phyloP scores from a whole-genome alignment of 2,113 vertebrate species.

The Pangasianodon gigas region DNA sequence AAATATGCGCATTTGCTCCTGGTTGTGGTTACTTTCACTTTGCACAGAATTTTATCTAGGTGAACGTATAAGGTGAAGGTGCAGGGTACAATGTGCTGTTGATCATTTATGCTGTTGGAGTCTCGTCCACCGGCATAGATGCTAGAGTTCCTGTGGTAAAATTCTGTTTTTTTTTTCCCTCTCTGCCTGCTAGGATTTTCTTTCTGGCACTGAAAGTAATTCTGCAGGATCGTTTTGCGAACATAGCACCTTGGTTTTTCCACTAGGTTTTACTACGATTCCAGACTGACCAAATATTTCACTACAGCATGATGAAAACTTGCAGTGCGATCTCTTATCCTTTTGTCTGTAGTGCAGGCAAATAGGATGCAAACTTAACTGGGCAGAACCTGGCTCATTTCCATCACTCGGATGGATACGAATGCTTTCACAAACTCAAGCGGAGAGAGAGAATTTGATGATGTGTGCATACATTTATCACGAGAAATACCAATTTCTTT shows the following conservation, averaged over 20 bases:
- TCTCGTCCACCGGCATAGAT: not conserved
- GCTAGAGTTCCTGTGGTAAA: not conserved
- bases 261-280: not conserved
- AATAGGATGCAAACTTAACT: not conserved
- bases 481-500: constrained; percentile 41
- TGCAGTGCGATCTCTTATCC: not conserved
- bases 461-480: constrained; percentile 35
- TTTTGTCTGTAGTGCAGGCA: not conserved
- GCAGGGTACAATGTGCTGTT: not conserved
- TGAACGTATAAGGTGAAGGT: not conserved
- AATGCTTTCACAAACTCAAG: not conserved
- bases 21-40: not conserved
- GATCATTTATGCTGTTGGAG: not conserved
- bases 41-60: not conserved
- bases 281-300: not conserved
- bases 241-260: not conserved
- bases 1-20: not conserved
- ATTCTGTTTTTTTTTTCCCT: not conserved
- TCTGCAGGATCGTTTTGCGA: not conserved
- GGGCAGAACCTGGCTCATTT: not conserved
- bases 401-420: not conserved
- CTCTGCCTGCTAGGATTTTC: not conserved
- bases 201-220: not conserved
- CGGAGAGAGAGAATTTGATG: not conserved
- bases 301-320: not conserved